Evolutionary conservation across 2,113 vertebrate genomes (phyloP).

Genomic region (Phycodurus eques): DNA sequence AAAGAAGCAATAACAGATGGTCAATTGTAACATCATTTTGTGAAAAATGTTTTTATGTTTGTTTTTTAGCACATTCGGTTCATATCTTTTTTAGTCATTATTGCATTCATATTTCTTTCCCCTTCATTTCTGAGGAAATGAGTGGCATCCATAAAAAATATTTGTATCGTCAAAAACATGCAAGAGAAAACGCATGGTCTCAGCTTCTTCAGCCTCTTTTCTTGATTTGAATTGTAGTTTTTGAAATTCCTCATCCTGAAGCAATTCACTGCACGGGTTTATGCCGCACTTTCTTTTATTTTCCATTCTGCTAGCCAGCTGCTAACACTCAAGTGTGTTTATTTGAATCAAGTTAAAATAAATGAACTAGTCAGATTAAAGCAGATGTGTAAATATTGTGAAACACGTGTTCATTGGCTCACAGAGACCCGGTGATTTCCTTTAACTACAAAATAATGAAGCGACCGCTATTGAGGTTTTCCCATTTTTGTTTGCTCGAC

Average conservation of each 20-base stretch:
- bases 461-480: background rate
- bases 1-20: slow-evolving; percentile 70
- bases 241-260: slow-evolving; percentile 62
- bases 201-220: background rate
- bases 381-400: slow-evolving; percentile 70
- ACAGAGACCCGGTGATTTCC: slow-evolving; percentile 63
- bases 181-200: background rate
- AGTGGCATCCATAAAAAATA: background rate
- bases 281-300: slow-evolving; percentile 30
- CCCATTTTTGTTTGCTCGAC: slow-evolving; percentile 17
- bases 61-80: slow-evolving; percentile 64
- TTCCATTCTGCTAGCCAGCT: slow-evolving; percentile 61
- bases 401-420: slow-evolving; percentile 34
- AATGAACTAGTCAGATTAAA: slow-evolving; percentile 73
- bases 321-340: slow-evolving; percentile 68
- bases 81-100: slow-evolving; percentile 59
- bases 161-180: background rate
- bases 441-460: slow-evolving; percentile 74
- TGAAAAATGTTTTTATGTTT: slow-evolving; percentile 59
- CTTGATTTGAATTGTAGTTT: slow-evolving; percentile 36
- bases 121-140: background rate
- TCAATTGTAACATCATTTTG: slow-evolving; percentile 55
- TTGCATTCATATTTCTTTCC: slow-evolving; percentile 37
- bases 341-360: slow-evolving; percentile 68
- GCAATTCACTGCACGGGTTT: slow-evolving; percentile 48